Evolutionary conservation across 2,797 vertebrate genomes (phyloP).

Genomic region (Thamnophis elegans): DNA sequence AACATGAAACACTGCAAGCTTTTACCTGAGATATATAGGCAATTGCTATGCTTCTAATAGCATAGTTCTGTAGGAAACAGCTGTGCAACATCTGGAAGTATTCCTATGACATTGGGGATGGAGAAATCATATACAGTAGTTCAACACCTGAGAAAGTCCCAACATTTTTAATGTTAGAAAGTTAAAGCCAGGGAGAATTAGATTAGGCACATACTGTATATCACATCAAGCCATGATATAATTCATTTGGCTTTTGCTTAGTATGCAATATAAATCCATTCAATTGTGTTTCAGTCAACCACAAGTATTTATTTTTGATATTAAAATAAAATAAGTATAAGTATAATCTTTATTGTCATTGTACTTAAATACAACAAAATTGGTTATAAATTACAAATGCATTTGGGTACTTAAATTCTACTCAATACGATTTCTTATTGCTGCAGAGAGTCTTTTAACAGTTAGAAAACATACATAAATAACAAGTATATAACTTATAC

Average conservation of each 20-base stretch:
- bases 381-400: too few species aligned
- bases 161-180: not conserved
- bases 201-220: not conserved
- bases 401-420: not conserved
- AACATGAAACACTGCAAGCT: not conserved
- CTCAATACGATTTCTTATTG: not conserved
- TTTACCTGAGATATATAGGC: too few species aligned
- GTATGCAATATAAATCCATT: not conserved
- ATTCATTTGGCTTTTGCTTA: not conserved
- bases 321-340: not conserved
- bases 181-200: not conserved
- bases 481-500: not conserved
- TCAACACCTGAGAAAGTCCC: not conserved
- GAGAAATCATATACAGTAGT: not conserved
- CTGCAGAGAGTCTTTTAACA: not conserved
- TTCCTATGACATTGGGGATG: not conserved
- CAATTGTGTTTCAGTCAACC: not conserved
- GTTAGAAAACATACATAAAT: not conserved
- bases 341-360: too few species aligned
- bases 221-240: not conserved
- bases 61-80: not conserved
- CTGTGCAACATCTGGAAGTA: not conserved
- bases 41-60: not conserved
- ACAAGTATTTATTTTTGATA: not conserved
- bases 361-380: too few species aligned